Evolutionary conservation across 2,113 vertebrate species (phyloP).

Genomic region (Pheucticus melanocephalus): DNA sequence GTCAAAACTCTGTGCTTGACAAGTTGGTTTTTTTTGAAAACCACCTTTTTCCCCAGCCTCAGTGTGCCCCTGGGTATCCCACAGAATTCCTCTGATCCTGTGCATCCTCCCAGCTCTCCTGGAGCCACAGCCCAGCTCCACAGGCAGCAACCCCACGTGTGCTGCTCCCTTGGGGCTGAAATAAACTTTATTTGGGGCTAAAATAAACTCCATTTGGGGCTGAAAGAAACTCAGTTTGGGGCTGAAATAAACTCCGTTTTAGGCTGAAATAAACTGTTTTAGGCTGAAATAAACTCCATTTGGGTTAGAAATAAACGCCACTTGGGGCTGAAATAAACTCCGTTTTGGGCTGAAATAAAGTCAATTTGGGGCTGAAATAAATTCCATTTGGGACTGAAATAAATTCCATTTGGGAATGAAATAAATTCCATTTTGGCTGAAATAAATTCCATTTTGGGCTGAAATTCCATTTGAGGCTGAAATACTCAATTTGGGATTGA

Average conservation of each 20-base stretch:
- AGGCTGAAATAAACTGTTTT: background rate
- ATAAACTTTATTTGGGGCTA: background rate
- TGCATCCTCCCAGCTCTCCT: background rate
- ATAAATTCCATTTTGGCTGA: background rate
- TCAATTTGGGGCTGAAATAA: background rate
- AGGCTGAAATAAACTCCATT: background rate
- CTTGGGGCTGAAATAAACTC: background rate
- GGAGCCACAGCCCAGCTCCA: background rate
- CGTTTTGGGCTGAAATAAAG: background rate
- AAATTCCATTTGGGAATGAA: background rate
- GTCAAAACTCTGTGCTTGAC: background rate
- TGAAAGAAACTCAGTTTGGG: accelerated
- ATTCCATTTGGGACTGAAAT: background rate
- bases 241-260: background rate
- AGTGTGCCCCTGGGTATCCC: background rate
- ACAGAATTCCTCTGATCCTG: background rate
- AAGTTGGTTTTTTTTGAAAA: background rate
- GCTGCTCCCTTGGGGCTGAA: background rate
- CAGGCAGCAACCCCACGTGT: accelerated
- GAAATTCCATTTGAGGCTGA: too few species aligned
- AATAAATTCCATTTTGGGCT: background rate
- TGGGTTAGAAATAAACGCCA: background rate
- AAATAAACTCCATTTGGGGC: background rate
- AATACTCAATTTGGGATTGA: background rate
- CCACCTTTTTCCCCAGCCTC: background rate